A percentile compares a stretch with the other conserved stretches of the same genome.
These are phyloP conservation scores for Invenusta paracnida DNA, from an alignment of 2,888 invertebrate species.

Conservation along the genomic window DNA sequence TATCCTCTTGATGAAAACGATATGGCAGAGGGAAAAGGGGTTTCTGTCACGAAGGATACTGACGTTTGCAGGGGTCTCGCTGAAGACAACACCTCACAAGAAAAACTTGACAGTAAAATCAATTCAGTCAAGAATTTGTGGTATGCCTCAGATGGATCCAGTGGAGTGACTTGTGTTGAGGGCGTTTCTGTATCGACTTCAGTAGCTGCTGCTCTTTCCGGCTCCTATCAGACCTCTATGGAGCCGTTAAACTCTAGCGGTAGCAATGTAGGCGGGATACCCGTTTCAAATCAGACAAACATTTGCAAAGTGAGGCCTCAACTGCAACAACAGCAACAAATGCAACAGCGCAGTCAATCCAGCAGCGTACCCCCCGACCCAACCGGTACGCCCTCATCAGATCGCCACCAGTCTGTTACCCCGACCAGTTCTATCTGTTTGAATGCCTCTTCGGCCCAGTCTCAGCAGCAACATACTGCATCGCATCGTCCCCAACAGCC, in stretches of 20 bases:
- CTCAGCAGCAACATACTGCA: background rate
- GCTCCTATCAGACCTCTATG: constrained; percentile 11
- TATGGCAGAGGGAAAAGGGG: background rate
- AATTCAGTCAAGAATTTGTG: constrained; percentile 38
- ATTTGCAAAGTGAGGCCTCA: constrained; percentile 38
- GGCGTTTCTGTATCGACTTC: background rate
- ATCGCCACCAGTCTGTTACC: background rate
- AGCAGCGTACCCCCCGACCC: background rate
- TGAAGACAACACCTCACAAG: background rate
- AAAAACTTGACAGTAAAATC: constrained; percentile 27
- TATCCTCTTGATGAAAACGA: background rate
- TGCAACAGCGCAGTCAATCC: background rate
- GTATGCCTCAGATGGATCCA: background rate
- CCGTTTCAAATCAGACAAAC: constrained; percentile 30
- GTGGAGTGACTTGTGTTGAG: background rate
- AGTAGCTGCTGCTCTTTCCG: background rate
- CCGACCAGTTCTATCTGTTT: background rate
- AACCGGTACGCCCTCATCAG: background rate
- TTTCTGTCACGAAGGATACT: background rate
- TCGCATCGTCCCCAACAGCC: background rate
- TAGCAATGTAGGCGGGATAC: background rate
- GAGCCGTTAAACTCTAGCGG: background rate
- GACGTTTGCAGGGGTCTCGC: background rate
- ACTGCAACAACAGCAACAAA: constrained; percentile 30
- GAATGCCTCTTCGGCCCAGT: background rate